phyloP scores from a whole-genome alignment of 2,888 invertebrate species.

The Melangyna quadrimaculata region DNA sequence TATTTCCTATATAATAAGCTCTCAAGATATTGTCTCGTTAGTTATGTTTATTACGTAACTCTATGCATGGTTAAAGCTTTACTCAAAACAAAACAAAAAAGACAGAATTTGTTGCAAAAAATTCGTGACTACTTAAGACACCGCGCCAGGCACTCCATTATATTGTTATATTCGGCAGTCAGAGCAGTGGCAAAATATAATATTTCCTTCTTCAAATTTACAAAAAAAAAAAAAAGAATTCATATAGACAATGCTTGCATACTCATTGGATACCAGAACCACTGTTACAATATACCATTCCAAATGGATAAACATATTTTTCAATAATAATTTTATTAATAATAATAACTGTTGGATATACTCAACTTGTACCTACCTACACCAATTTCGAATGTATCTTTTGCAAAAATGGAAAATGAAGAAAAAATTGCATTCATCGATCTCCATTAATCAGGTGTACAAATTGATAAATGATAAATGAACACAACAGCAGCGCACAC shows the following conservation, averaged over 20 bases:
- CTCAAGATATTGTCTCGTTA: conserved; percentile 23
- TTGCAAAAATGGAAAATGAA: conserved; percentile 8
- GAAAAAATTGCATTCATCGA: conserved; percentile 55
- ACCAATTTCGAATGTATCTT: conserved; percentile 16
- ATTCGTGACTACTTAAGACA: conserved; percentile 58
- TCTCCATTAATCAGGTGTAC: conserved; percentile 68
- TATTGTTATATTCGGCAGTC: conserved; percentile 20
- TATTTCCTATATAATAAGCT: conserved; percentile 7
- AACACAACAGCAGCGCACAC: neutral
- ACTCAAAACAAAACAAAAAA: neutral
- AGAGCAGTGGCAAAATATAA: conserved; percentile 18
- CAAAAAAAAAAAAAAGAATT: neutral
- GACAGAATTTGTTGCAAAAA: conserved; percentile 21
- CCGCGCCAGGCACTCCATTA: conserved; percentile 18
- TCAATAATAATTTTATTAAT: conserved; percentile 44
- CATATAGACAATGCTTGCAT: conserved; percentile 10
- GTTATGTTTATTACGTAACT: conserved; percentile 50
- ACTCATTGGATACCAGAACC: neutral
- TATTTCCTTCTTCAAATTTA: conserved; percentile 28
- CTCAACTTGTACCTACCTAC: neutral
- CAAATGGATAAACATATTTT: conserved; percentile 40
- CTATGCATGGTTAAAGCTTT: conserved; percentile 49
- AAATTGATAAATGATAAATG: conserved; percentile 69
- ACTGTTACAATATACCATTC: neutral
- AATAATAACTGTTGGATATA: conserved; percentile 11